Evolutionary conservation across 92 coral and sea anemone genomes (phyloP).

Genomic region (Anthopleura xanthogrammica): DNA sequence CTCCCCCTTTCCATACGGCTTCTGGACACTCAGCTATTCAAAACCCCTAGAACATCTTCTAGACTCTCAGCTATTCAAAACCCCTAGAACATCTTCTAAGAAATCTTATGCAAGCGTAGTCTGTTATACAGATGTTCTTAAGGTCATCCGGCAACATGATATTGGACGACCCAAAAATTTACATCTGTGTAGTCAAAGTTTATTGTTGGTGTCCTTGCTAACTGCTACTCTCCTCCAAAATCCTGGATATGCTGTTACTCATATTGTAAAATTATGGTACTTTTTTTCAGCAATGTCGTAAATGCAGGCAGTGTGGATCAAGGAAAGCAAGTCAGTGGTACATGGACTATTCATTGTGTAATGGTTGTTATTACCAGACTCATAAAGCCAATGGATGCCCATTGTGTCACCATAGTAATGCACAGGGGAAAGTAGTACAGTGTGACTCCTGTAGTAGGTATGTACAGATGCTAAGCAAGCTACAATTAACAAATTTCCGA

Average conservation of each 20-base stretch:
- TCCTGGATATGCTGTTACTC: not conserved
- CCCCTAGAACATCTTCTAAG: too few relatives aligned
- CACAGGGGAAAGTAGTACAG: slow-evolving; percentile 77
- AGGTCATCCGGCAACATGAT: too few relatives aligned
- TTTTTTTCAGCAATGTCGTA: slow-evolving; percentile 68
- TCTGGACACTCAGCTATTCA: too few relatives aligned
- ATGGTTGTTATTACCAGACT: slow-evolving; percentile 68
- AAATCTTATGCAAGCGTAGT: too few relatives aligned
- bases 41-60: too few relatives aligned
- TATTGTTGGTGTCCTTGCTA: too few relatives aligned
- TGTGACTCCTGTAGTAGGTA: slow-evolving; percentile 98
- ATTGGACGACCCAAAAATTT: too few relatives aligned
- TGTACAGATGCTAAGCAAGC: not conserved
- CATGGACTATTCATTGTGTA: slow-evolving; percentile 75
- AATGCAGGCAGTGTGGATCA: slow-evolving; percentile 80
- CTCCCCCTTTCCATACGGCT: too few relatives aligned
- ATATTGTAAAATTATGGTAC: not conserved
- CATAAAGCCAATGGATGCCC: slow-evolving; percentile 83
- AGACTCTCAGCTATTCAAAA: too few relatives aligned
- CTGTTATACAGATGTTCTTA: too few relatives aligned
- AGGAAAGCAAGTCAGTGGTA: slow-evolving; percentile 69
- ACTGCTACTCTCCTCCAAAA: not conserved
- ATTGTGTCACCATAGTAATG: slow-evolving; percentile 71
- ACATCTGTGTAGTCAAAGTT: too few relatives aligned
- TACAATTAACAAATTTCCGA: too few relatives aligned